Base-by-base conservation (phyloP, 2,113 vertebrate species). In the Rana temporaria region DNA sequence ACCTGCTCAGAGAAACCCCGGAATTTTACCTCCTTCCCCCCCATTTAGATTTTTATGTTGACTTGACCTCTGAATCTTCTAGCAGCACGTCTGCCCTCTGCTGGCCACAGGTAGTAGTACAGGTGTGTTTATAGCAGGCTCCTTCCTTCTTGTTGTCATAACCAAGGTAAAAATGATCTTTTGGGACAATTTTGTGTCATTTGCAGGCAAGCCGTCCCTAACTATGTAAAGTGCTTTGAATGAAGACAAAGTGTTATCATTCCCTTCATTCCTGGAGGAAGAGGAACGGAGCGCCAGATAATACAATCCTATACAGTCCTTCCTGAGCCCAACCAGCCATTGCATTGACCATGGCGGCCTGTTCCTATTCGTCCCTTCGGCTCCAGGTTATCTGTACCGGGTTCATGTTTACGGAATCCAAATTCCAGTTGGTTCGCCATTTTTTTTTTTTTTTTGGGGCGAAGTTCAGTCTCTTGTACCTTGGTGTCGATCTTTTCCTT, bases 1-100 rank as follows among this genome's bases (percentile, higher is more conserved):
- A 74, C n/a, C 34, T 48, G 56, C 67, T 80, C 67, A 52, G 67
- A 80, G 20, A 70, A 71, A 24, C 78, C 24, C 62, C 22, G 57
- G 48, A 56, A 26, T 80, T 60, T 2, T 30, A n/a, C n/a, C n/a
- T n/a, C n/a, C n/a, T n/a, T n/a, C n/a, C 62, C 42, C 53, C 20
- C 65, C 32, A 38, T 67, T n/a, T 17, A 32, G 42, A n/a, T n/a
- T 79, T 42, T 60, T 60, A 52, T 59, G 65, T 79, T 78, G 16
- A 53, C 55, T 24, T 38, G 55, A 62, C 26, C 30, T 34, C 26
- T 34, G 20, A 34, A 57, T 62, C 34, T 75, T 60, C 72, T 75
- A 60, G 56, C 56, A 16, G 20, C 32, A 24, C 18, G 9, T 75
- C 56, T 75, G 72, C 56, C 72, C 56, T 24, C 72, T 75, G 56